phyloP scores from a whole-genome alignment of 2,888 invertebrate species.

The Miltochrista miniata region DNA sequence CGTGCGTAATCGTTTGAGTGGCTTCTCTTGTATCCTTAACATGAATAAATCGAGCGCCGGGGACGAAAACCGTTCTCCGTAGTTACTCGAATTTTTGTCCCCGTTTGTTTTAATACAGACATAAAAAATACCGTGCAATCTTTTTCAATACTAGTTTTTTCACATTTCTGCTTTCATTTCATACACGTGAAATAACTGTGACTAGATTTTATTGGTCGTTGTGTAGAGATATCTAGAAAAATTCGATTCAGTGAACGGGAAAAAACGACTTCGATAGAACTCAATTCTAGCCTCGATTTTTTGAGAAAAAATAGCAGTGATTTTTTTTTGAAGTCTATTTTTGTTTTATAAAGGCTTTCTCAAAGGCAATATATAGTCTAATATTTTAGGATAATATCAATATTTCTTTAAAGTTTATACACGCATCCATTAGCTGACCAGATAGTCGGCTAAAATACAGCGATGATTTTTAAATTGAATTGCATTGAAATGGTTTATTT shows the following conservation, averaged over 20 bases:
- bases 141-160: background rate
- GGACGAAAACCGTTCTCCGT: constrained; percentile 10
- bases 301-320: too few species aligned
- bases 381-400: too few species aligned
- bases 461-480: constrained; percentile 32
- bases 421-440: background rate
- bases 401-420: too few species aligned
- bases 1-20: constrained; percentile 46
- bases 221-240: constrained; percentile 15
- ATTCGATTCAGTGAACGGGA: constrained; percentile 10
- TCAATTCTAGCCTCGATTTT: too few species aligned
- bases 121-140: background rate
- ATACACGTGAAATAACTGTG: constrained; percentile 4
- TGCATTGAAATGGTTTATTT: constrained; percentile 39
- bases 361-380: too few species aligned
- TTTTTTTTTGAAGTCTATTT: too few species aligned
- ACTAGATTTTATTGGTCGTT: constrained; percentile 2
- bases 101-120: constrained; percentile 1
- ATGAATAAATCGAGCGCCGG: constrained; percentile 47
- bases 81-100: constrained; percentile 2
- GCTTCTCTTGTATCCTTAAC: constrained; percentile 52
- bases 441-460: constrained; percentile 4
- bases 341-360: too few species aligned
- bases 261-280: constrained; percentile 2
- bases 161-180: background rate